These are phyloP conservation scores for Palythoa grandiflora DNA, from an alignment of 92 coral and sea anemone genomes.

Conservation along the genomic window DNA sequence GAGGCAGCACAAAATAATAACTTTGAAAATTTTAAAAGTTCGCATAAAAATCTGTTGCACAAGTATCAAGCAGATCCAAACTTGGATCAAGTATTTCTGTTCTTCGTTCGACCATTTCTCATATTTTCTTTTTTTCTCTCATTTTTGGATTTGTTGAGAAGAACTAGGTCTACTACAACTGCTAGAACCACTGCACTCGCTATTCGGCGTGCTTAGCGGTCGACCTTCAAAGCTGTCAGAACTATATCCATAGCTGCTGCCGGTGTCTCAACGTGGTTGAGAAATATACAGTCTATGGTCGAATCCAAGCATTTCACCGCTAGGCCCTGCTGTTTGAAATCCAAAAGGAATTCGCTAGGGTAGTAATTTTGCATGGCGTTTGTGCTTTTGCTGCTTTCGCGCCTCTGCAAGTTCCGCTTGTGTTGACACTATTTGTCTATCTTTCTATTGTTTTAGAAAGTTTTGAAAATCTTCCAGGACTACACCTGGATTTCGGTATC, in stretches of 20 bases:
- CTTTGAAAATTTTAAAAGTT: too few species aligned
- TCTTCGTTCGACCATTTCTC: constrained; percentile 55
- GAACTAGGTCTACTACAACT: neutral
- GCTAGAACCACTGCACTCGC: constrained; percentile 18
- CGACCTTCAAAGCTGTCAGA: neutral
- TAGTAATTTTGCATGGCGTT: neutral
- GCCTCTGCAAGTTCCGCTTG: too few species aligned
- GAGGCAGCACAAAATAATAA: too few species aligned
- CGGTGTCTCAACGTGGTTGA: neutral
- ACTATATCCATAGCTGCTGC: neutral
- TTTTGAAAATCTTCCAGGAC: too few species aligned
- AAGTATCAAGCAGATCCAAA: constrained; percentile 47
- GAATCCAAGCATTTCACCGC: neutral
- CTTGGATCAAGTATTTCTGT: constrained; percentile 41
- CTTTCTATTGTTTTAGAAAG: too few species aligned
- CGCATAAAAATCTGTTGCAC: too few species aligned
- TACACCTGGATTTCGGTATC: too few species aligned
- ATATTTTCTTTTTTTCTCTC: constrained; percentile 17
- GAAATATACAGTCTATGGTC: neutral
- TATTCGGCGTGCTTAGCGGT: neutral
- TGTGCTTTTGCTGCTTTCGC: neutral
- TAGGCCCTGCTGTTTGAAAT: constrained; percentile 3
- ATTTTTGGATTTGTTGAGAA: neutral
- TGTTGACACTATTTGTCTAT: neutral
- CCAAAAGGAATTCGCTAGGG: neutral